Evolutionary conservation across 1,140 invertebrate species (phyloP).

Genomic region (Cotesia chilonis): DNA sequence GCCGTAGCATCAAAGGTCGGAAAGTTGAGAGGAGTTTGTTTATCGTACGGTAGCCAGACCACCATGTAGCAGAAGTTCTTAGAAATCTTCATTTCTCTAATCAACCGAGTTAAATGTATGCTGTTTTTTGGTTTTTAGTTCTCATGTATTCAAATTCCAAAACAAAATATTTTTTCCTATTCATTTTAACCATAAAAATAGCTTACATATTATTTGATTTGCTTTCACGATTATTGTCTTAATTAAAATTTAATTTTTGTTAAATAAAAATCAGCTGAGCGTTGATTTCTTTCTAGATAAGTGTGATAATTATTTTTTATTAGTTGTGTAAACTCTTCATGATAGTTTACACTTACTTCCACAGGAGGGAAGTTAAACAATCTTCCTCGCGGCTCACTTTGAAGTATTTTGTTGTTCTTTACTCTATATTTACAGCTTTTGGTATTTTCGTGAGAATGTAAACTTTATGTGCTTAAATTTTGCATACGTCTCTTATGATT

Average conservation of each 20-base stretch:
- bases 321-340: conserved; percentile 15
- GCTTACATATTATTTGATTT: too few species aligned
- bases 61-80: conserved; percentile 48
- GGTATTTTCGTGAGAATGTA: conserved; percentile 26
- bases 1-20: conserved; percentile 59
- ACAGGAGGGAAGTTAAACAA: conserved; percentile 17
- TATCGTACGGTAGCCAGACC: conserved; percentile 52
- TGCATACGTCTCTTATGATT: conserved; percentile 16
- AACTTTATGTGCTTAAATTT: conserved; percentile 26
- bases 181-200: too few species aligned
- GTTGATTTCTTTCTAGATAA: background rate
- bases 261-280: background rate
- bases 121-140: conserved; percentile 1
- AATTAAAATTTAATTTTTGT: background rate
- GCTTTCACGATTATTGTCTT: too few species aligned
- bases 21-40: conserved; percentile 56
- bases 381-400: conserved; percentile 47
- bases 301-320: background rate
- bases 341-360: conserved; percentile 30
- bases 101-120: conserved; percentile 45
- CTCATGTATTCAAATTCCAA: background rate
- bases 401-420: conserved; percentile 40
- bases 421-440: background rate
- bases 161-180: background rate
- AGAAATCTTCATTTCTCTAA: conserved; percentile 52